Conservation (phyloP, 2,888 invertebrate species). For the Zhuqinia jingwanae region DNA sequence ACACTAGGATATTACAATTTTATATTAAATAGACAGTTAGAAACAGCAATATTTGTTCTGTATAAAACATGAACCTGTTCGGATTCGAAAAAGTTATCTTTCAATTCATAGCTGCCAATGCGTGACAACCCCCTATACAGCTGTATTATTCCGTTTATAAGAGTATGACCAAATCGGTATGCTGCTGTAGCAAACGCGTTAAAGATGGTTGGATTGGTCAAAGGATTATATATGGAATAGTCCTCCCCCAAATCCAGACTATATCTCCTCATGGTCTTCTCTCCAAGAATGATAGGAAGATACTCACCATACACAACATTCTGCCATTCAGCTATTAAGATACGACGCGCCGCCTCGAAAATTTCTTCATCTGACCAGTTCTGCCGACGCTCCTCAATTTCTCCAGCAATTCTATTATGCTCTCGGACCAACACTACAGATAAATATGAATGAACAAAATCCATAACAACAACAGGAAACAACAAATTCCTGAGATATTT, state of each 20-base stretch:
- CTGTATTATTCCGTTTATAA: constrained; percentile 77
- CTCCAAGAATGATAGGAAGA: constrained; percentile 76
- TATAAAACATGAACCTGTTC: constrained; percentile 67
- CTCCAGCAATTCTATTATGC: constrained; percentile 76
- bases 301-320: constrained; percentile 78
- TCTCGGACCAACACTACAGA: constrained; percentile 73
- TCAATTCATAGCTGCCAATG: constrained; percentile 75
- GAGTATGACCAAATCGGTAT: constrained; percentile 77
- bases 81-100: constrained; percentile 78
- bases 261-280: constrained; percentile 70
- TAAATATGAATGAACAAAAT: neutral
- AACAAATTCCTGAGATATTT: neutral
- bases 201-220: constrained; percentile 74
- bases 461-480: neutral
- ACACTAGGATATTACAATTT: no score
- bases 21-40: no score
- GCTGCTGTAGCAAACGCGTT: constrained; percentile 77
- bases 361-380: constrained; percentile 76
- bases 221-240: constrained; percentile 70
- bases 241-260: constrained; percentile 56
- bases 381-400: constrained; percentile 55
- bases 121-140: constrained; percentile 64
- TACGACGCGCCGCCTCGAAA: constrained; percentile 74
- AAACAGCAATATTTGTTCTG: no score
- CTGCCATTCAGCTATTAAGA: constrained; percentile 78